Conservation (phyloP, 2,888 invertebrate species). For the Pomacea canaliculata region DNA sequence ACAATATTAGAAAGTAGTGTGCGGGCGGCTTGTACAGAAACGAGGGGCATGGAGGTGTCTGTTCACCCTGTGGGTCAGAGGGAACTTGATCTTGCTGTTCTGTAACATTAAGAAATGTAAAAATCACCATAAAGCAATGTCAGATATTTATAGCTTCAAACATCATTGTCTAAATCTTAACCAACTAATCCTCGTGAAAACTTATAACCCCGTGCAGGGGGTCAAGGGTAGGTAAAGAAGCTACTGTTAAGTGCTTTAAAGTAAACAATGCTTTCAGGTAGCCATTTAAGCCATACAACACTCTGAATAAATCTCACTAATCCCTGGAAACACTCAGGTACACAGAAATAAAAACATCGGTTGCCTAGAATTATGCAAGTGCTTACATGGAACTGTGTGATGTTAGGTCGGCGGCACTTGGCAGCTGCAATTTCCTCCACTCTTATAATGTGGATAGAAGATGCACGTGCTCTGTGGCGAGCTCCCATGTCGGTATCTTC, state of each 20-base stretch:
- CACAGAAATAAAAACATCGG: no score
- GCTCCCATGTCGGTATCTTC: conserved; percentile 95
- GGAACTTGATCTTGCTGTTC: conserved; percentile 94
- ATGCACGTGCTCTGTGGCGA: conserved; percentile 96
- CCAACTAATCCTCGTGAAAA: no score
- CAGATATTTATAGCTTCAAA: no score
- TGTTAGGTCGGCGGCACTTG: conserved; percentile 91
- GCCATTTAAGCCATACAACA: no score
- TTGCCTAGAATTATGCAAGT: no score
- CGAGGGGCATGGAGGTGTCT: conserved; percentile 71
- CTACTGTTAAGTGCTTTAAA: no score
- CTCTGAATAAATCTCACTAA: no score
- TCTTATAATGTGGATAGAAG: conserved; percentile 97
- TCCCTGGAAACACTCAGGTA: no score
- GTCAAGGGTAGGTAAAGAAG: no score
- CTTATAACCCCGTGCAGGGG: no score
- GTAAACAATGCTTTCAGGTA: no score
- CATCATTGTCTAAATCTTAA: no score
- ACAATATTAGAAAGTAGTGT: conserved; percentile 70
- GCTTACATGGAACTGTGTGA: conserved; percentile 95
- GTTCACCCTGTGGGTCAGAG: conserved; percentile 81
- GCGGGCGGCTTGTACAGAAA: conserved; percentile 73
- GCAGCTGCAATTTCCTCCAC: conserved; percentile 91
- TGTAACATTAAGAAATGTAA: conserved; percentile 48
- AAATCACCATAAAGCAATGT: not conserved